Evolutionary conservation across 2,797 vertebrate species (phyloP).

Genomic region (Hydrocynus forskahlii): DNA sequence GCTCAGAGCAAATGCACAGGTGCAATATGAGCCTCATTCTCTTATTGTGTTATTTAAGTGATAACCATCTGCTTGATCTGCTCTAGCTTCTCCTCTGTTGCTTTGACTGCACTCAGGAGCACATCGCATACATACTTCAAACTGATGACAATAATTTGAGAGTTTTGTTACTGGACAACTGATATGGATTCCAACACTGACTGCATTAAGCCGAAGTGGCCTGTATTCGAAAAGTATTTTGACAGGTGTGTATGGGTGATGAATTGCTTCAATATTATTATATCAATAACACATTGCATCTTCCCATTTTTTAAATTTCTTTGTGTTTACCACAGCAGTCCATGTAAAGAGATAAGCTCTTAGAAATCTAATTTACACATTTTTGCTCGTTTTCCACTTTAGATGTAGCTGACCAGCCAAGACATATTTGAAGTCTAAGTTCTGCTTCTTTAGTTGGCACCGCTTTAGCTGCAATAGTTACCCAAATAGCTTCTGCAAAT

Average conservation of each 20-base stretch:
- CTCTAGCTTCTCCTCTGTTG: constrained; percentile 33
- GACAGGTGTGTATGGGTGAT: constrained; percentile 25
- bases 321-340: constrained; percentile 39
- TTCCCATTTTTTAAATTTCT: constrained; percentile 35
- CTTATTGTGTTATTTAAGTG: constrained; percentile 18
- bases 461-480: too few species aligned
- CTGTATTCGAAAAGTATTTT: constrained; percentile 50
- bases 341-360: constrained; percentile 9
- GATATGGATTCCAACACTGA: constrained; percentile 8
- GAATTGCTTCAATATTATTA: constrained; percentile 31
- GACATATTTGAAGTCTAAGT: too few species aligned
- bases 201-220: constrained; percentile 33
- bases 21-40: constrained; percentile 6
- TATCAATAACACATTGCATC: constrained; percentile 43
- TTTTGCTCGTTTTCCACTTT: too few species aligned
- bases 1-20: not conserved
- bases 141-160: constrained; percentile 31
- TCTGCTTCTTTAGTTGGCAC: too few species aligned
- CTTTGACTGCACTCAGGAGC: constrained; percentile 38
- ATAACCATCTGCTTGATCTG: constrained; percentile 29
- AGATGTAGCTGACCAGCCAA: too few species aligned
- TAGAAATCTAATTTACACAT: too few species aligned
- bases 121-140: constrained; percentile 11
- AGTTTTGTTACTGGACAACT: constrained; percentile 23
- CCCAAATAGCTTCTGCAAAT: too few species aligned